Conservation (phyloP, 2,888 invertebrate species). For the Eupithecia pulchellata region DNA sequence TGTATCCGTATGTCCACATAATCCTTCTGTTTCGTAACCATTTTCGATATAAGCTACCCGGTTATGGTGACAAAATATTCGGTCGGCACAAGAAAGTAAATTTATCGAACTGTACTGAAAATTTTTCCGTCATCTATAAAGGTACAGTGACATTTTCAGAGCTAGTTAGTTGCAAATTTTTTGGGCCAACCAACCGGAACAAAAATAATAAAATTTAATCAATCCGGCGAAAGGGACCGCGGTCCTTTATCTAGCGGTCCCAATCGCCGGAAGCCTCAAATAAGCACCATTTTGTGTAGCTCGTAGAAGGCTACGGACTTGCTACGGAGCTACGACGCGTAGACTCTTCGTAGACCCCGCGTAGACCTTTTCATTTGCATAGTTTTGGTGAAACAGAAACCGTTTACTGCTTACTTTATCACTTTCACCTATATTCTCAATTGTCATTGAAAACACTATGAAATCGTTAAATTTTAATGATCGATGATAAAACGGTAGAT, state of each 20-base stretch:
- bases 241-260: no score
- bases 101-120: background rate
- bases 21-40: conserved; percentile 24
- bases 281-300: background rate
- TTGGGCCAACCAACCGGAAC: background rate
- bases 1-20: conserved; percentile 26
- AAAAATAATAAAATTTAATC: no score
- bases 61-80: conserved; percentile 19
- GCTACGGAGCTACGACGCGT: conserved; percentile 29
- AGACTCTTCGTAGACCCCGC: conserved; percentile 30
- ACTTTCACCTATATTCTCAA: conserved; percentile 20
- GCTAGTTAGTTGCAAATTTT: background rate
- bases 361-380: background rate
- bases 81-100: background rate
- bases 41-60: background rate
- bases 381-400: background rate
- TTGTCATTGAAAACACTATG: conserved; percentile 18
- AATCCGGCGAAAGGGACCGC: no score
- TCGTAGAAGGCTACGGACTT: conserved; percentile 36
- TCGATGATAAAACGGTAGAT: conserved; percentile 23
- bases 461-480: conserved; percentile 27
- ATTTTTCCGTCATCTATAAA: background rate
- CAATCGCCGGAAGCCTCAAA: no score
- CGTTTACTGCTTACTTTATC: conserved; percentile 2
- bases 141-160: background rate